Base-by-base conservation (phyloP, 1,140 invertebrate genomes). In the Drosophila truncata region DNA sequence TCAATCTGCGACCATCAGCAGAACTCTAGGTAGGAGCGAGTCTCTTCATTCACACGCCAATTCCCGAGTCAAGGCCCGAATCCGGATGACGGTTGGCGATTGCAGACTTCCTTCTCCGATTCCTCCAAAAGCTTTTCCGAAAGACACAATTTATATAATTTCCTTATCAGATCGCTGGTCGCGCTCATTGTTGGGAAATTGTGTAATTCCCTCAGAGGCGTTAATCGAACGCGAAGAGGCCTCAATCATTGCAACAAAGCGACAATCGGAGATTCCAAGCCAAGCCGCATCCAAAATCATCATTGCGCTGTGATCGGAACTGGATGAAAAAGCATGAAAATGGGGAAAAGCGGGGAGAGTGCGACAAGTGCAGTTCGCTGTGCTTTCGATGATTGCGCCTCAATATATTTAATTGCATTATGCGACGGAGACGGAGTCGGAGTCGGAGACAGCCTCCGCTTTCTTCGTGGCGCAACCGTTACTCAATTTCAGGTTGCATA, bases 111-210 rank as follows among this genome's bases (percentile, higher is more conserved):
- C 83, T 87, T 70, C 58, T 80, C 27, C 35, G 37, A 72, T 41
- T 13, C 39, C 41, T 20, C 23, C 41, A 47, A 73, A 59, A 74
- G 70, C 78, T 82, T 70, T 79, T 86, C 76, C 75, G 60, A 82
- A 20, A 52, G 55, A 72, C 67, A 82, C 75, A 88, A 80, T 87
- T 88, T 87, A 87, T 87, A 83, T 87, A 87, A 87, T 87, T 87
- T 87, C 66, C 62, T 88, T 83, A 87, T 87, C 84, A 83, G 83
- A 84, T 85, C 37, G 44, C 20, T 59, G 35, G 35, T 67, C 31
- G 71, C 42, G 61, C 47, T 52, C 66, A 80, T 83, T 87, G 83
- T 88, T 77, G 63, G 74, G 70, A 64, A 88, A 87, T 87, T 80
- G 76, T 78, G 67, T 82, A 82, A 80, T 84, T 84, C 81, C 61